Conservation (phyloP, 2,888 invertebrate species). For the Spodoptera littoralis region DNA sequence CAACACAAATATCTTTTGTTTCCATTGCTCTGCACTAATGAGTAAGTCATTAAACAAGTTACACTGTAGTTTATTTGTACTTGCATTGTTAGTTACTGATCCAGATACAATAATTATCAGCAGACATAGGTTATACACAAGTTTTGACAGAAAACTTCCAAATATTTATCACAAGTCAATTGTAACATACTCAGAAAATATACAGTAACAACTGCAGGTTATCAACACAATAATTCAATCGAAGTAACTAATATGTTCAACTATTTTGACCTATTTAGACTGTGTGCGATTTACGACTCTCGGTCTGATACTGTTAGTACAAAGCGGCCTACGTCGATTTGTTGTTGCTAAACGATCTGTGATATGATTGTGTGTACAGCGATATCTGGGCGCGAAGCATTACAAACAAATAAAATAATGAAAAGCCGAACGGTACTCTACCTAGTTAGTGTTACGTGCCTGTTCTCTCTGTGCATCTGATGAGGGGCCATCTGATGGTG, state of each 20-base stretch:
- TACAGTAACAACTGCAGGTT: conserved; percentile 8
- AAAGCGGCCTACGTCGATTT: conserved; percentile 15
- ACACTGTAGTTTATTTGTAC: conserved; percentile 8
- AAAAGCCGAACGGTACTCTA: conserved; percentile 79
- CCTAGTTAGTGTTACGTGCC: conserved; percentile 88
- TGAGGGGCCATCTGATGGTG: conserved; percentile 91
- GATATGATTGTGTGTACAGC: conserved; percentile 49
- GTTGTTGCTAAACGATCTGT: conserved; percentile 31
- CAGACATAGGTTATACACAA: conserved; percentile 50
- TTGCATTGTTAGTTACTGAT: conserved; percentile 22
- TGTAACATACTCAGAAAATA: conserved; percentile 1
- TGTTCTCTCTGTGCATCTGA: conserved; percentile 91
- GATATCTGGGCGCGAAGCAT: conserved; percentile 45
- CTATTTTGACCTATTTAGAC: conserved; percentile 50
- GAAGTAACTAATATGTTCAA: conserved; percentile 9
- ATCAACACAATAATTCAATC: conserved; percentile 13
- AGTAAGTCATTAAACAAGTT: conserved; percentile 26
- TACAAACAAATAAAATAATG: conserved; percentile 71
- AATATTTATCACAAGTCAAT: not conserved
- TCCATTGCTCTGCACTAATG: conserved; percentile 14
- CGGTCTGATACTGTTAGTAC: conserved; percentile 18
- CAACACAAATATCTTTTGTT: conserved; percentile 17
- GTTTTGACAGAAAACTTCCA: conserved; percentile 36
- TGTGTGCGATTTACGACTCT: conserved; percentile 26
- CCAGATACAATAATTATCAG: conserved; percentile 15